Evolutionary conservation across 2,113 vertebrate genomes (phyloP), one percentile per base, ranked within the genome.

Genomic region (Elaphurus davidianus): DNA sequence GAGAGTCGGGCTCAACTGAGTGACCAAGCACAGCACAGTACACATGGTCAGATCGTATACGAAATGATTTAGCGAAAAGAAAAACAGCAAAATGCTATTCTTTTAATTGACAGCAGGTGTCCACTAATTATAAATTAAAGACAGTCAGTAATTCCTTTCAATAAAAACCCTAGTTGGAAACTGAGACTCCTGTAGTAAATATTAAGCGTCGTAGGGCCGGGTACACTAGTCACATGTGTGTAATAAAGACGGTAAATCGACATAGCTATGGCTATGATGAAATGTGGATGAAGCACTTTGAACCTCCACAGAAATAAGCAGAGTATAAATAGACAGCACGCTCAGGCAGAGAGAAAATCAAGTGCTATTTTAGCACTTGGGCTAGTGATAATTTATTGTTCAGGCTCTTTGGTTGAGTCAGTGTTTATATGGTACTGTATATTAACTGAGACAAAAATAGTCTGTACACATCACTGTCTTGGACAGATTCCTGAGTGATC

Each of bases 251-350:
- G 45, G 97, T 94, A 95, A 95, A 94, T 93, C 28, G 90, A 47
- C 76, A 1, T 57, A 76, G 92, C 95, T 62, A 15, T 64, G 76
- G 88, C 64, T 14, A 5, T 96, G 97, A 97, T 94, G 97, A 98
- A 96, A 94, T 97, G 91, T 94, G 82, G 71, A 47, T 84, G 91
- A 96, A 97, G 93, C 83, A 59, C 94, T 98, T 57, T 91, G 97
- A 93, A 89, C 95, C 96, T 87, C 62, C 62, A 25, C 71, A 97
- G 96, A 96, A 98, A 96, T 94, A 95, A 97, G 96, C 91, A 76
- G n/a, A 97, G 71, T 97, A 97, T 98, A 98, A 98, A 98, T 98
- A 98, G 98, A 91, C n/a, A 76, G 86, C 91, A n/a, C 88, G 96
- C 96, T 97, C 55, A 21, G 96, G 98, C 97, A 95, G 88, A 95